Evolutionary conservation across 2,113 vertebrate species (phyloP), one percentile per base, ranked within the genome.

Genomic region (Riparia riparia): DNA sequence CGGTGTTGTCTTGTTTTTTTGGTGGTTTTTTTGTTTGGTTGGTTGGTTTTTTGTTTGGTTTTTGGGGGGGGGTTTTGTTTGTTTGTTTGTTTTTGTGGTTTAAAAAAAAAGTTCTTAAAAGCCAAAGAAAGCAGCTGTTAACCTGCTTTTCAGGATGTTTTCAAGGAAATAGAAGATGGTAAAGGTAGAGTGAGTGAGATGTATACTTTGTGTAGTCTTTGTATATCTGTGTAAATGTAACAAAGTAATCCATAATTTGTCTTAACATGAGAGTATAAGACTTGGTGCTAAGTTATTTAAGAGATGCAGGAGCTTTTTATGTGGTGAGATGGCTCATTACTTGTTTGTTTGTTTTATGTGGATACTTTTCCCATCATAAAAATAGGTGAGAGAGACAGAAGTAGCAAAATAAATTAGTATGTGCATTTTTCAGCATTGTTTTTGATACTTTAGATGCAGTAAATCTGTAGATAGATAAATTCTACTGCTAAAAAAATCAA

Each of bases 91-190:
- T n/a, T n/a, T n/a, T n/a, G n/a, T n/a, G n/a, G n/a, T n/a, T n/a
- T n/a, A 98, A 98, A 94, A 98, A 98, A 95, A 98, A 5, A 95
- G 63, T 97, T 98, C 66, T 97, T 99, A 85, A 98, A 98, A 98
- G 81, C 60, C 21, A 98, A 98, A 95, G 97, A 98, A 78, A 99
- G 98, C 96, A 98, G 98, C 78, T 99, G 98, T 95, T 98, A 98
- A 77, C 97, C 98, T 73, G 95, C 97, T 95, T 96, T 98, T 95
- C 97, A 97, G 90, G 92, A 94, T 16, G 90, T 98, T 89, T 97
- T 97, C 45, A 89, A 70, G 61, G 94, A 98, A 81, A 97, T 98
- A 71, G 96, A 97, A 97, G 90, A 97, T 86, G 97, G 98, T 98
- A 97, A 97, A 97, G 14, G 8, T 34, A 37, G 6, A 53, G 39